A percentile compares a stretch with the other conserved stretches of the same genome.
phyloP scores from a whole-genome alignment of 2,888 invertebrate genomes.

The Caenorhabditis macrosperma region DNA sequence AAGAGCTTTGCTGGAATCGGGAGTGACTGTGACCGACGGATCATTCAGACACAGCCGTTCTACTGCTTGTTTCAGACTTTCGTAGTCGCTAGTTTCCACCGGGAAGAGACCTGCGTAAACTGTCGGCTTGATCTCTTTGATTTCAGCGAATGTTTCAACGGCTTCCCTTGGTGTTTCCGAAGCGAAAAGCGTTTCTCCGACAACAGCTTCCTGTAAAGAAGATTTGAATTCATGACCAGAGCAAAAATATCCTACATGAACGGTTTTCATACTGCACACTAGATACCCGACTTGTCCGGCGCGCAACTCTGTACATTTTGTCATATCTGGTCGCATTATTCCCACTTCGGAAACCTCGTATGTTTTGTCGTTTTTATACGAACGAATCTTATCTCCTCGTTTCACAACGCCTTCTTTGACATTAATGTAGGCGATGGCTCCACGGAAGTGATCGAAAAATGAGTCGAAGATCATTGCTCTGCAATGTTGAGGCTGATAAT shows the following conservation, averaged over 20 bases:
- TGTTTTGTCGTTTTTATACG: conserved; percentile 85
- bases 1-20: conserved; percentile 84
- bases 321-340: conserved; percentile 86
- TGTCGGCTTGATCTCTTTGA: conserved; percentile 86
- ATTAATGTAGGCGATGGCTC: conserved; percentile 87
- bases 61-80: conserved; percentile 85
- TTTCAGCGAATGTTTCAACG: conserved; percentile 85
- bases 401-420: conserved; percentile 87
- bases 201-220: conserved; percentile 76
- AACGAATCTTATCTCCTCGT: conserved; percentile 86
- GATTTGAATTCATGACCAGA: background rate
- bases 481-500: conserved; percentile 1
- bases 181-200: conserved; percentile 77
- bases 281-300: conserved; percentile 96
- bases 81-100: conserved; percentile 84
- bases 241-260: conserved; percentile 51
- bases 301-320: conserved; percentile 73
- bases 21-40: conserved; percentile 89
- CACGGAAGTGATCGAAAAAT: conserved; percentile 92
- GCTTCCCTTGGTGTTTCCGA: conserved; percentile 83
- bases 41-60: conserved; percentile 95
- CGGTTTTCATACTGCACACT: conserved; percentile 87
- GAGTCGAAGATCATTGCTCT: conserved; percentile 92
- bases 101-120: conserved; percentile 93
- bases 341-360: conserved; percentile 89